Evolutionary conservation across 1,140 invertebrate species (phyloP).

Genomic region (Stegodyphus dumicola): DNA sequence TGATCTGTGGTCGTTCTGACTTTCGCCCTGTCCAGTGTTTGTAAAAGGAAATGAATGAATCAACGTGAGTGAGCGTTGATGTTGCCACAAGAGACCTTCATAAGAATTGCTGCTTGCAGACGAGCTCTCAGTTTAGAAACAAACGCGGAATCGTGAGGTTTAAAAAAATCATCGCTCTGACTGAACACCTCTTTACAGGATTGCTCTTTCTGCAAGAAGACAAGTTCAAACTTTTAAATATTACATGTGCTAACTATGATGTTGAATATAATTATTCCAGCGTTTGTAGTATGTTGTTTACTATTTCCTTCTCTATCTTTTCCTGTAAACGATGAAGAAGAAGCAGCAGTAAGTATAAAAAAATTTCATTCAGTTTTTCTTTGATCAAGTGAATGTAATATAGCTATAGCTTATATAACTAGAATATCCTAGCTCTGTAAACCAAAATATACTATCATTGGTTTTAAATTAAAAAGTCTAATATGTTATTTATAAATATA

Average conservation of each 20-base stretch:
- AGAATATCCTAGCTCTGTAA: too few species aligned
- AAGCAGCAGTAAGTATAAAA: constrained; percentile 25
- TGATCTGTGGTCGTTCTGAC: neutral
- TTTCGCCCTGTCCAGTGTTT: too few species aligned
- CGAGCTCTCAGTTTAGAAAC: constrained; percentile 24
- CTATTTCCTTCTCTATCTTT: neutral
- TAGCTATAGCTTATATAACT: too few species aligned
- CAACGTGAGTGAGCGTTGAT: too few species aligned
- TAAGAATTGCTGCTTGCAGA: constrained; percentile 5
- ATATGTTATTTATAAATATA: too few species aligned
- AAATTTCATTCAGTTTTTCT: neutral
- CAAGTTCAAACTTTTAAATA: neutral
- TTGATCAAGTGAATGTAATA: too few species aligned
- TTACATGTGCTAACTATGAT: neutral
- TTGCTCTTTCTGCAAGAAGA: neutral
- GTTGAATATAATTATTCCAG: neutral
- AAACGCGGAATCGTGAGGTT: constrained; percentile 7
- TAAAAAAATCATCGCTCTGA: neutral
- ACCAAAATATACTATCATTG: too few species aligned
- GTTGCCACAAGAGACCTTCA: constrained; percentile 4
- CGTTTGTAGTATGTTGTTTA: constrained; percentile 12
- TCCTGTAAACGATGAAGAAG: constrained; percentile 27
- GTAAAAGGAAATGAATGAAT: too few species aligned
- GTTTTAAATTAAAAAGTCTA: too few species aligned
- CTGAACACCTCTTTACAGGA: neutral